Evolutionary conservation across 2,888 invertebrate genomes (phyloP).

Genomic region (Trilocha varians): DNA sequence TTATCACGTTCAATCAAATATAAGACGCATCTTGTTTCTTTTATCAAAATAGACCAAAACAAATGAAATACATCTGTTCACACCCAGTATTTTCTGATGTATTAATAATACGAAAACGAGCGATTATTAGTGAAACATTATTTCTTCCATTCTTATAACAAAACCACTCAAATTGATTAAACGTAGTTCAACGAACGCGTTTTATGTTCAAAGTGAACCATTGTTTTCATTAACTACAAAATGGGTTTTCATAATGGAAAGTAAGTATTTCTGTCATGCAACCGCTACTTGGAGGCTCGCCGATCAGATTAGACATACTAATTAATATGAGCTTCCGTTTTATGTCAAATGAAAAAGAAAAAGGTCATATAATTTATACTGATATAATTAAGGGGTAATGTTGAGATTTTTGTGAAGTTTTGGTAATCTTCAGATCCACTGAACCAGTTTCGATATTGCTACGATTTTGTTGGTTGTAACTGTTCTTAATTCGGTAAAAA

Average conservation of each 20-base stretch:
- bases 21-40: too few relatives aligned
- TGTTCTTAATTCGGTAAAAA: too few relatives aligned
- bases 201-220: neutral
- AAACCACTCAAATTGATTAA: neutral
- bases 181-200: neutral
- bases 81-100: too few relatives aligned
- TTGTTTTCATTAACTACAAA: slow-evolving; percentile 12
- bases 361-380: neutral
- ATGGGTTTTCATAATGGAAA: slow-evolving; percentile 17
- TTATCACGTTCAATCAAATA: too few relatives aligned
- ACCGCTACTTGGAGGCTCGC: slow-evolving; percentile 17
- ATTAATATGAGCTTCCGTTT: neutral
- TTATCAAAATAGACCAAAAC: too few relatives aligned
- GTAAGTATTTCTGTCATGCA: slow-evolving; percentile 21
- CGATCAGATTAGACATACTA: neutral
- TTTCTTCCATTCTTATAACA: neutral
- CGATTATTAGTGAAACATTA: too few relatives aligned
- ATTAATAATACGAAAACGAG: too few relatives aligned
- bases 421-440: too few relatives aligned
- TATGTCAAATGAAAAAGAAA: neutral
- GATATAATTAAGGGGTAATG: too few relatives aligned
- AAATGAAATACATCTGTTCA: too few relatives aligned
- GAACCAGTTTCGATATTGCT: too few relatives aligned
- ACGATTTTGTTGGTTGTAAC: too few relatives aligned
- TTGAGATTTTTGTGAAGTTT: neutral